A percentile compares a stretch with the other conserved stretches of the same genome.
Evolutionary conservation across 2,888 invertebrate genomes (phyloP).

Genomic region (Leucophenga montana): DNA sequence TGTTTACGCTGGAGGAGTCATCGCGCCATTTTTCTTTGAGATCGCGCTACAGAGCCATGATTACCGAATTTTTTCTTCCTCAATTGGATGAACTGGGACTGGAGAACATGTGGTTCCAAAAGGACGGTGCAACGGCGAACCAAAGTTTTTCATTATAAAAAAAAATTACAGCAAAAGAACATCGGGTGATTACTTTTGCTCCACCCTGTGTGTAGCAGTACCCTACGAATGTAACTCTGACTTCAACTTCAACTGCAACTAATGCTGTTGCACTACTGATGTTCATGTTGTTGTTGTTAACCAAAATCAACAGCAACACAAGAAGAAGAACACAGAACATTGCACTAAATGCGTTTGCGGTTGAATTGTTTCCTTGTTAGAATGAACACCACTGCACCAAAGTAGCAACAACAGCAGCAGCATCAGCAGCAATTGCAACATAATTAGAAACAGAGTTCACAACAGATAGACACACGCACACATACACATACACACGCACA

Average conservation of each 20-base stretch:
- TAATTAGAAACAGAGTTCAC: conserved; percentile 52
- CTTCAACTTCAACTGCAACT: not conserved
- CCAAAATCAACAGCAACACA: conserved; percentile 43
- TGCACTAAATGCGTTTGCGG: conserved; percentile 58
- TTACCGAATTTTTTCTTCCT: too few relatives aligned
- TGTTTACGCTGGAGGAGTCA: too few relatives aligned
- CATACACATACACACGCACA: not conserved
- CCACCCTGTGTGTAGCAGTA: too few relatives aligned
- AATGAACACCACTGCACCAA: conserved; percentile 36
- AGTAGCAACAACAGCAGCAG: not conserved
- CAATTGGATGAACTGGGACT: too few relatives aligned
- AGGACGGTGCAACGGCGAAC: too few relatives aligned
- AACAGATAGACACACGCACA: not conserved
- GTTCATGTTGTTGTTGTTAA: conserved; percentile 44
- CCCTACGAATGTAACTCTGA: not conserved
- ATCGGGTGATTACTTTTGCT: too few relatives aligned
- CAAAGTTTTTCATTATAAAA: too few relatives aligned
- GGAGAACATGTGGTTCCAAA: too few relatives aligned
- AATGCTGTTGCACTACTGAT: conserved; percentile 8
- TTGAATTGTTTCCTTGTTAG: conserved; percentile 53
- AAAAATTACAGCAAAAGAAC: too few relatives aligned
- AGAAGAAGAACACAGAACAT: conserved; percentile 35
- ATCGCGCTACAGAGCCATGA: too few relatives aligned
- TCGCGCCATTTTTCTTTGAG: too few relatives aligned
- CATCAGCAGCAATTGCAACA: conserved; percentile 44